A percentile compares a stretch with the other conserved stretches of the same genome.
Evolutionary conservation across 2,888 invertebrate species (phyloP).

Genomic region (Pyralis farinalis): DNA sequence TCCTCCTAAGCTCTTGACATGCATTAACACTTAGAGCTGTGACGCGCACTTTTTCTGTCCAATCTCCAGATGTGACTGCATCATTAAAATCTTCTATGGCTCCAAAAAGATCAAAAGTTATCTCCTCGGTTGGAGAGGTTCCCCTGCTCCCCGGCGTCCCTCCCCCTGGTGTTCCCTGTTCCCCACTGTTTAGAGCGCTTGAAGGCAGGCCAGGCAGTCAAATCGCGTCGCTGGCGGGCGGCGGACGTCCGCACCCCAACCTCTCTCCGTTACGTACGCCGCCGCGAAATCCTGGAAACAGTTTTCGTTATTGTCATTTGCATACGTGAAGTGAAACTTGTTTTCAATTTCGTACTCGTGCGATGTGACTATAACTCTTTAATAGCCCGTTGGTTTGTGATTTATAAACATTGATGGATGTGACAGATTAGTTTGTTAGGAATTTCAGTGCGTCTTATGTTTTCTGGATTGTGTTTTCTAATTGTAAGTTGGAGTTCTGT

Average conservation of each 20-base stretch:
- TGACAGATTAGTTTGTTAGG: slow-evolving; percentile 35
- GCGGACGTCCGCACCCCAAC: slow-evolving; percentile 37
- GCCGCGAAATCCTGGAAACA: slow-evolving; percentile 58
- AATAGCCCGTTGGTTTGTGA: slow-evolving; percentile 25
- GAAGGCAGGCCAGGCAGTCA: slow-evolving; percentile 44
- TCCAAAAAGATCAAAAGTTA: slow-evolving; percentile 80
- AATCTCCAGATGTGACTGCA: slow-evolving; percentile 73
- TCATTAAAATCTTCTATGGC: slow-evolving; percentile 76
- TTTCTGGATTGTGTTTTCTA: slow-evolving; percentile 48
- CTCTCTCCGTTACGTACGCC: slow-evolving; percentile 25
- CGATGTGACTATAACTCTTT: slow-evolving; percentile 46
- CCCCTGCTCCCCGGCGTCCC: slow-evolving; percentile 48
- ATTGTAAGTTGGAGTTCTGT: slow-evolving; percentile 26
- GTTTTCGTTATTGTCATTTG: slow-evolving; percentile 65
- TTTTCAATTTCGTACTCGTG: slow-evolving; percentile 50
- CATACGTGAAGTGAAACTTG: slow-evolving; percentile 71
- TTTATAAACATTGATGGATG: slow-evolving; percentile 33
- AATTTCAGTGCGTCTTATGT: slow-evolving; percentile 35
- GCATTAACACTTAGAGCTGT: slow-evolving; percentile 72
- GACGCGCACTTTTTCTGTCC: slow-evolving; percentile 68
- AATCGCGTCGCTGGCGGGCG: slow-evolving; percentile 50
- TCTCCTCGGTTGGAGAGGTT: slow-evolving; percentile 66
- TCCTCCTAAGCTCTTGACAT: slow-evolving; percentile 72
- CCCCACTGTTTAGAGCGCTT: slow-evolving; percentile 35
- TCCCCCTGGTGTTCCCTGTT: slow-evolving; percentile 45